Conservation (phyloP, 1,140 invertebrate genomes). For the Globodera ellingtonae region DNA sequence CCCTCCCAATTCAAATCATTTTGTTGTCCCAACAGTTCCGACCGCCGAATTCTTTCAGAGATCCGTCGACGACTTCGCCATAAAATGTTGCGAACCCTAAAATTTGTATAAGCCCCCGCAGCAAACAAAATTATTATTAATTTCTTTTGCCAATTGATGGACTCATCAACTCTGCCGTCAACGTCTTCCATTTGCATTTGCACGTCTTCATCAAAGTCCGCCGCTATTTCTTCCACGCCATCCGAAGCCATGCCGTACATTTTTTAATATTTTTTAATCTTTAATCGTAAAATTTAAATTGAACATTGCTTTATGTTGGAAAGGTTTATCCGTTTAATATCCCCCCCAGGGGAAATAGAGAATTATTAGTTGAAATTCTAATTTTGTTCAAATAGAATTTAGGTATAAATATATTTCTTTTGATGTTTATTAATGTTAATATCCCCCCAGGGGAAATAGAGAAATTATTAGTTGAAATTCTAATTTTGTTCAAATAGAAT, state of each 20-base stretch:
- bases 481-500: too few relatives aligned
- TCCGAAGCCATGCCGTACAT: background rate
- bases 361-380: too few relatives aligned
- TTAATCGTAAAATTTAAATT: too few relatives aligned
- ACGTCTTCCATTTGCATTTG: background rate
- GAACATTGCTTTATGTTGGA: too few relatives aligned
- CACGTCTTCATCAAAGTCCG: background rate
- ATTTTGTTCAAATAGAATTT: too few relatives aligned
- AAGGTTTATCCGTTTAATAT: too few relatives aligned
- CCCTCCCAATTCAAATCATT: background rate
- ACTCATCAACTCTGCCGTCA: background rate
- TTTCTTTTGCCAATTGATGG: background rate
- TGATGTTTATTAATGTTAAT: too few relatives aligned
- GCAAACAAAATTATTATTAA: background rate
- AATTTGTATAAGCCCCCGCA: background rate
- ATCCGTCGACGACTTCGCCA: background rate
- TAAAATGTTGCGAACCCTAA: background rate
- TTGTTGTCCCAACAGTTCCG: background rate
- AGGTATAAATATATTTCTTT: too few relatives aligned
- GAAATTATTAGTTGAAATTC: too few relatives aligned
- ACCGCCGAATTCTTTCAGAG: background rate
- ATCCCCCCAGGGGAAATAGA: too few relatives aligned
- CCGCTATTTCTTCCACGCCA: background rate
- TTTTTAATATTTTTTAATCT: background rate
- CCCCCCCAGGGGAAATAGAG: too few relatives aligned